Base-by-base conservation (phyloP, 2,797 vertebrate species). In the Clarias pachynema region DNA sequence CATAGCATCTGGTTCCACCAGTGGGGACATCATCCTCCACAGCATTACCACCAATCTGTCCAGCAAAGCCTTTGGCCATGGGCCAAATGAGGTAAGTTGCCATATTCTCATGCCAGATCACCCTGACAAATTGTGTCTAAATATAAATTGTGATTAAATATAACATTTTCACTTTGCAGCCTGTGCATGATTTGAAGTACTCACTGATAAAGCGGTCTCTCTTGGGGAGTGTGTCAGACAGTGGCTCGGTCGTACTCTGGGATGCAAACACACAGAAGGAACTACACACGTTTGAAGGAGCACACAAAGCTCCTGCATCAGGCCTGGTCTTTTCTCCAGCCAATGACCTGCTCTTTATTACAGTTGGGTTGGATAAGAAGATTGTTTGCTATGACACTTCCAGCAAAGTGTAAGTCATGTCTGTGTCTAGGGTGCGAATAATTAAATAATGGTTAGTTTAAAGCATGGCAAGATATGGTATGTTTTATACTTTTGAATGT, bases 341-440 rank as follows among this genome's bases (percentile, higher is more conserved):
- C 92, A 98, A 96, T 79, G 97, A 99, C 59, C 90, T 99, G 90
- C 94, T 99, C 26, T 95, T 98, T 90, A 96, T 97, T 91, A 99
- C 97, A 57, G 95, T 97, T 49, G 98, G 98, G 63, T 92, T 99
- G 91, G 98, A 99, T 94, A 99, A 99, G 94, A 98, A 97, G 95
- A 96, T 99, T 82, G 92, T 98, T 94, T 98, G 97, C 87, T 99
- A 99, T 89, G 98, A 99, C 91, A 96, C 96, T 0, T 94, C 95
- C 89, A 98, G 97, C 95, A 99, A 97, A 94, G 97, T 96, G 98
- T 99, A 93, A 96, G 95, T 37, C 7, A 65, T 29, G 60, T 62
- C 7, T 57, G 10, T 59, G 34, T 59, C 16, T 20, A 79, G 77
- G 3, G 5, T 62, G 59, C n/a, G 14, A n/a, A 40, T 79, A 40